phyloP scores from a whole-genome alignment of 2,113 vertebrate genomes.

The Sturnus vulgaris region DNA sequence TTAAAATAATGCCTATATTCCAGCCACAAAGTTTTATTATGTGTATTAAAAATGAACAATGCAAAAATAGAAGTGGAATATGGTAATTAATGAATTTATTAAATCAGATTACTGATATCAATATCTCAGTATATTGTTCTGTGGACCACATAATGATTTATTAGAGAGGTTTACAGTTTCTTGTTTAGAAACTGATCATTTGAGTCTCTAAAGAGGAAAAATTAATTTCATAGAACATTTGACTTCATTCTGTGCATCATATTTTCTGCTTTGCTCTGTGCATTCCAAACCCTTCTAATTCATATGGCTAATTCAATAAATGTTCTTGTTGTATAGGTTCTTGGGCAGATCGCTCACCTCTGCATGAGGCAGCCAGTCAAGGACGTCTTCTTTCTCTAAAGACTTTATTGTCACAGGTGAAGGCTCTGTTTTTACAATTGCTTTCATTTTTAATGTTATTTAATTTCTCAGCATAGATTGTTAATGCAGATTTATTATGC shows the following conservation, averaged over 20 bases:
- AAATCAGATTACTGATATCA: neutral
- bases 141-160: neutral
- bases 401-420: constrained; percentile 90
- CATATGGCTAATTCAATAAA: neutral
- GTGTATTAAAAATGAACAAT: neutral
- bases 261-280: neutral
- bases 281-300: neutral
- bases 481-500: neutral
- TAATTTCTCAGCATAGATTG: neutral
- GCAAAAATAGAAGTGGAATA: neutral
- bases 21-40: neutral
- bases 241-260: neutral
- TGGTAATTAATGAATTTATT: neutral
- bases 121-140: neutral
- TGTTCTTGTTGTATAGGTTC: constrained; percentile 77
- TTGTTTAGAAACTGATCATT: neutral
- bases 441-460: neutral
- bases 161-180: neutral
- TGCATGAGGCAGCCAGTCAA: constrained; percentile 93
- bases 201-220: neutral
- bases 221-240: neutral
- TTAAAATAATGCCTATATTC: neutral
- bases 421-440: constrained; percentile 2
- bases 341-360: constrained; percentile 92
- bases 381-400: constrained; percentile 90